Evolutionary conservation across 2,888 invertebrate genomes (phyloP).

Genomic region (Malacosoma neustria): DNA sequence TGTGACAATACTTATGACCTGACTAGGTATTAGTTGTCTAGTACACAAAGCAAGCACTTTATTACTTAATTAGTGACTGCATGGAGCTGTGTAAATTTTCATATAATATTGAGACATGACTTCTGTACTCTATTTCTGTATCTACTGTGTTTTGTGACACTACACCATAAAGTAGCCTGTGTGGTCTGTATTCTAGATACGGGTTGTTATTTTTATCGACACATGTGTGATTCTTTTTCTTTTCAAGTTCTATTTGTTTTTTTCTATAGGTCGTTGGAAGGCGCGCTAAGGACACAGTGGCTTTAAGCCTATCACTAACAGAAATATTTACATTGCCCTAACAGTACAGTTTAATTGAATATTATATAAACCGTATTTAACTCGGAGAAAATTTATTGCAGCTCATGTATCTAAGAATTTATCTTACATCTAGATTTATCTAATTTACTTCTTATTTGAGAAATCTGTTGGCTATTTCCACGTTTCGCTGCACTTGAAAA

Average conservation of each 20-base stretch:
- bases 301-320: too few relatives aligned
- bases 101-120: too few relatives aligned
- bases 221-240: not conserved
- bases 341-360: too few relatives aligned
- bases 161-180: slow-evolving; percentile 21
- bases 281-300: too few relatives aligned
- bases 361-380: not conserved
- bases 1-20: too few relatives aligned
- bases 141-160: slow-evolving; percentile 30
- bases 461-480: not conserved
- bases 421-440: not conserved
- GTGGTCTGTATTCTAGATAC: not conserved
- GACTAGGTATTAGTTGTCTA: too few relatives aligned
- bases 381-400: not conserved
- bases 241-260: not conserved
- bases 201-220: not conserved
- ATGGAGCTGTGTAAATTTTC: too few relatives aligned
- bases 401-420: not conserved
- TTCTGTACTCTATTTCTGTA: too few relatives aligned
- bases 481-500: slow-evolving; percentile 11
- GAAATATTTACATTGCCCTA: too few relatives aligned
- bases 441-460: not conserved
- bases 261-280: too few relatives aligned
- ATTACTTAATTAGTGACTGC: too few relatives aligned
- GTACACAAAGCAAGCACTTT: too few relatives aligned